phyloP scores from a whole-genome alignment of 2,797 vertebrate genomes.

The Pangasius larnaudii region DNA sequence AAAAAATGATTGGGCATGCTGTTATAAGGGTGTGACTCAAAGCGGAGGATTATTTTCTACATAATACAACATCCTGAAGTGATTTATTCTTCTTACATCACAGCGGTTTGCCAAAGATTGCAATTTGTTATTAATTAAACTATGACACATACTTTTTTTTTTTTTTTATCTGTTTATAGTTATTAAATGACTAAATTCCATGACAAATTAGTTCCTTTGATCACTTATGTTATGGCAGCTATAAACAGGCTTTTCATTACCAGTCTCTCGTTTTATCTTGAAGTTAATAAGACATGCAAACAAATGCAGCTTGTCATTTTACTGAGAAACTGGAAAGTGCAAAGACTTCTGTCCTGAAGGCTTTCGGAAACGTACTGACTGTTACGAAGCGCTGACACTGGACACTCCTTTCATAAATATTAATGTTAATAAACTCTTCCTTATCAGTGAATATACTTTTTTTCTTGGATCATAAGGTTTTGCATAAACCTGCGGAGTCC shows the following conservation, averaged over 20 bases:
- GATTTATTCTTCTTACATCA: not conserved
- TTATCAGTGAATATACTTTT: not conserved
- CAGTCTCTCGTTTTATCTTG: not conserved
- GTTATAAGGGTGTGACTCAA: not conserved
- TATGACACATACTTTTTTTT: not conserved
- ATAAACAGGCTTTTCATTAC: not conserved
- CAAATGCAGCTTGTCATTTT: not conserved
- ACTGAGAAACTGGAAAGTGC: not conserved
- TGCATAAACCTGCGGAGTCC: not conserved
- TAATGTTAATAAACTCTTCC: not conserved
- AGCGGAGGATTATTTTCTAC: not conserved
- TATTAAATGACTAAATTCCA: too few species aligned
- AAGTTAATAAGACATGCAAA: not conserved
- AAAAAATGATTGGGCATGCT: not conserved
- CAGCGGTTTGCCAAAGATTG: not conserved
- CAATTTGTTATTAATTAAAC: not conserved
- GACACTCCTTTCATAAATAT: not conserved
- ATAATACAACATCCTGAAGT: not conserved
- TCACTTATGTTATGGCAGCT: not conserved
- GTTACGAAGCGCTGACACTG: not conserved
- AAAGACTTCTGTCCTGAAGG: not conserved
- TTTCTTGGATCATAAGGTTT: not conserved
- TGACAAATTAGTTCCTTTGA: not conserved
- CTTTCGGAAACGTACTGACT: not conserved
- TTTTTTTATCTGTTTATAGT: not conserved